phyloP scores from a whole-genome alignment of 37 sponge, comb jelly and placozoan genomes.

The Halisarca cf. caerulea region DNA sequence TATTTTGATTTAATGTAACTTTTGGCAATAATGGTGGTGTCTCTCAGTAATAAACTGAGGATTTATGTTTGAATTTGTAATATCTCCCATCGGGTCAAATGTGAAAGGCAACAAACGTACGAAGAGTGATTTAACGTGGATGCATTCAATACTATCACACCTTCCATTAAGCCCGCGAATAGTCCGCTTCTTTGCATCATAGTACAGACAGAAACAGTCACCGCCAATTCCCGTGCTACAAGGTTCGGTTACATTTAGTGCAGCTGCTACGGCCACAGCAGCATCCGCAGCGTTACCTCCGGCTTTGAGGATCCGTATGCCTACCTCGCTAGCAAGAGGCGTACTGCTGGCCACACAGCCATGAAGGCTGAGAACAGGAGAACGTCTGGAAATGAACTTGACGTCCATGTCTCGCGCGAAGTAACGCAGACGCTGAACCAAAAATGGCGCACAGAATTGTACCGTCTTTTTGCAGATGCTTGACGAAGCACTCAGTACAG shows the following conservation, averaged over 20 bases:
- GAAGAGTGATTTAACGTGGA: no score
- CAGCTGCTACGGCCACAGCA: constrained; percentile 84
- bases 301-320: constrained; percentile 47
- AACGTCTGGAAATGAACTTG: constrained; percentile 53
- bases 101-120: no score
- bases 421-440: no score
- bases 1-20: no score
- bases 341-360: constrained; percentile 80
- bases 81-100: no score
- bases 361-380: constrained; percentile 60
- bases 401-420: neutral
- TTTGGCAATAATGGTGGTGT: no score
- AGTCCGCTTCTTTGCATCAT: constrained; percentile 56
- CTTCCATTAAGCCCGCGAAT: constrained; percentile 82
- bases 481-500: no score
- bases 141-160: no score
- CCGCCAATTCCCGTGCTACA: constrained; percentile 86
- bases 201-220: constrained; percentile 87
- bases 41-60: neutral
- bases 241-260: constrained; percentile 85
- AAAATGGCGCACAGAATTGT: neutral
- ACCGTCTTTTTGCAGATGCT: no score
- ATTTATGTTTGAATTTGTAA: neutral
- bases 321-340: constrained; percentile 73
- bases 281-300: constrained; percentile 92